Conservation (phyloP, 2,888 invertebrate species). For the Hanleya hanleyi region DNA sequence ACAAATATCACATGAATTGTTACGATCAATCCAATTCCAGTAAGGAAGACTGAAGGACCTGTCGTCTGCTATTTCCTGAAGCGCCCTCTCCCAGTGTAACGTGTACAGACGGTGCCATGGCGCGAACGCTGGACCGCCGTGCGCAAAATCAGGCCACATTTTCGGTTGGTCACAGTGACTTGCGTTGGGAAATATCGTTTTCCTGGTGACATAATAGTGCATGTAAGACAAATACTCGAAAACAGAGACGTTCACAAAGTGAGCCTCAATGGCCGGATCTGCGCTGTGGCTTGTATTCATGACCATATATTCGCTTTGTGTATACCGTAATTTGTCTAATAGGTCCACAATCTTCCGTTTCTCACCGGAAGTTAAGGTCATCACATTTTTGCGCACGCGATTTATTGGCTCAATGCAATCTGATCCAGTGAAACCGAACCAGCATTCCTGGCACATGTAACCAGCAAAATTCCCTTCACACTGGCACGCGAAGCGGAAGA, state of each 20-base stretch:
- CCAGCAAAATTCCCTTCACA: constrained; percentile 9
- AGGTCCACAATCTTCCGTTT: background rate
- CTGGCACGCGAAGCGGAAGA: background rate
- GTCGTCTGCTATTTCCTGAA: background rate
- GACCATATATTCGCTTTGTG: background rate
- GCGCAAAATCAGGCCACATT: background rate
- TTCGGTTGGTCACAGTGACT: background rate
- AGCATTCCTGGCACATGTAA: constrained; percentile 7
- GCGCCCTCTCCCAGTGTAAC: background rate
- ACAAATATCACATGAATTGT: background rate
- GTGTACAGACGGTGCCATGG: background rate
- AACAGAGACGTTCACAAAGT: background rate
- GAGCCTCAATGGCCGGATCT: background rate
- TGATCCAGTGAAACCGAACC: constrained; percentile 1
- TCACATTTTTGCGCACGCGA: background rate
- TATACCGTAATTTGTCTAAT: background rate
- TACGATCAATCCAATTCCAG: background rate
- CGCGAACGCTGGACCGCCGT: background rate
- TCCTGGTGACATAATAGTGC: background rate
- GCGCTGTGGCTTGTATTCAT: background rate
- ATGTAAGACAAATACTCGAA: background rate
- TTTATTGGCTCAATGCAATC: background rate
- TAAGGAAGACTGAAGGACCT: background rate
- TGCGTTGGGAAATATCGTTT: background rate
- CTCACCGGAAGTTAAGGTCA: background rate